phyloP scores from a whole-genome alignment of 2,797 vertebrate genomes.

The Typhlichthys eigenmanni region DNA sequence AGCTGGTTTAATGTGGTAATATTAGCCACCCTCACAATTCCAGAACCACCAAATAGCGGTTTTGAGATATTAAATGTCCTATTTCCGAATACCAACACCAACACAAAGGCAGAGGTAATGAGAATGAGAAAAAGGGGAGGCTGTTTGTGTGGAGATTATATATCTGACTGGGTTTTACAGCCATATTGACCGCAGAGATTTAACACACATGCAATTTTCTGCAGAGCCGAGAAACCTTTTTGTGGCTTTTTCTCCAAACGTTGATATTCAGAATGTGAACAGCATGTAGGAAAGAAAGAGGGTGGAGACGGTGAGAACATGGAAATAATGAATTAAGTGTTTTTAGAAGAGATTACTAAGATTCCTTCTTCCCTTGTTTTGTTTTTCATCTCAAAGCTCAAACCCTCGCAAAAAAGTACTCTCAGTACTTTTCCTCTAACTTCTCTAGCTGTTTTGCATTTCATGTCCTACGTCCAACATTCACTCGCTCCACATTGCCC shows the following conservation, averaged over 20 bases:
- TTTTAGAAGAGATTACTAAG: neutral
- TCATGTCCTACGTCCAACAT: constrained; percentile 11
- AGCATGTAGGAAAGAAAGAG: constrained; percentile 2
- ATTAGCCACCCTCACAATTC: constrained; percentile 11
- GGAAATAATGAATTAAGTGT: constrained; percentile 43
- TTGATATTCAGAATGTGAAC: neutral
- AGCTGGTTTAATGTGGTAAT: constrained; percentile 29
- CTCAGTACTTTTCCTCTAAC: constrained; percentile 34
- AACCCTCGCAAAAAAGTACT: constrained; percentile 6
- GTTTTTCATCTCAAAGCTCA: neutral
- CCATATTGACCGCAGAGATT: constrained; percentile 11
- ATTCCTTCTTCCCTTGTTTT: constrained; percentile 16
- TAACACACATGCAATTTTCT: constrained; percentile 10
- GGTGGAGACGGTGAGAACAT: constrained; percentile 39
- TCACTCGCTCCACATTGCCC: constrained; percentile 1
- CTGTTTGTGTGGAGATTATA: constrained; percentile 13
- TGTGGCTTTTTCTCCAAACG: neutral
- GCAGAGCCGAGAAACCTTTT: constrained; percentile 12
- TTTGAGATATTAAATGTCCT: constrained; percentile 26
- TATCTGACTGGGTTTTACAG: constrained; percentile 10
- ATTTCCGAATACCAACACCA: constrained; percentile 22
- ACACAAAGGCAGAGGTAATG: neutral
- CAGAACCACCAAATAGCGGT: constrained; percentile 12
- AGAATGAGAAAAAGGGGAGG: neutral
- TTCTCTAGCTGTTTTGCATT: constrained; percentile 9